Evolutionary conservation across 2,888 invertebrate species (phyloP), one percentile per base, ranked within the genome.

Genomic region (Scrobipalpa costella): DNA sequence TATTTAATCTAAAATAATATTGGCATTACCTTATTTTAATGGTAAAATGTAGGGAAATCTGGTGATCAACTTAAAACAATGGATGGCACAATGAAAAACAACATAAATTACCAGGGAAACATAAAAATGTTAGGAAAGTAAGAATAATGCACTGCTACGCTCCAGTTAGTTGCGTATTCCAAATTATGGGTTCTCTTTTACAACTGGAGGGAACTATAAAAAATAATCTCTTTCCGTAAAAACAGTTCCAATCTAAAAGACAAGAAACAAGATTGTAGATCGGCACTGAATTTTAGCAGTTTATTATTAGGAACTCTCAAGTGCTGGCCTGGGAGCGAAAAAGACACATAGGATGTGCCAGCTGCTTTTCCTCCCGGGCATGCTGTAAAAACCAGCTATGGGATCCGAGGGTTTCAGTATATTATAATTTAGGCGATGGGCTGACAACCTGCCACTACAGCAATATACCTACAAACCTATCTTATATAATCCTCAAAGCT

Each of bases 21-120:
- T 34, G 55, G 55, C 55, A 55, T 34, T 55, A 55, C 55, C 27
- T 55, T 34, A 27, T 33, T 55, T 33, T 33, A 55, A 55, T 15
- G 27, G 17, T 19, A 49, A 49, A 49, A 9, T 27, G n/a, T 8
- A 55, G 50, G 50, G 7, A 55, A 55, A 55, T 33, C 27, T 55
- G 27, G n/a, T 17, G 34, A 13, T 50, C 15, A 21, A 49, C 49
- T 49, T 49, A 19, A 8, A 3, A 21, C 9, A 50, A 50, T 50
- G 50, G 21, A 50, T 50, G 50, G 17, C 21, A 50, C 21, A 44
- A 44, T 44, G 44, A 44, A 44, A n/a, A 44, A 44, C 44, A 44
- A 44, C 44, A 44, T 44, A 44, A 44, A 44, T 44, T 44, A 44
- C 44, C 15, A 44, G 44, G 44, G 15, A 15, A 44, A n/a, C 44